phyloP scores from a whole-genome alignment of 2,113 vertebrate species.

The Xyliphius kryptos region DNA sequence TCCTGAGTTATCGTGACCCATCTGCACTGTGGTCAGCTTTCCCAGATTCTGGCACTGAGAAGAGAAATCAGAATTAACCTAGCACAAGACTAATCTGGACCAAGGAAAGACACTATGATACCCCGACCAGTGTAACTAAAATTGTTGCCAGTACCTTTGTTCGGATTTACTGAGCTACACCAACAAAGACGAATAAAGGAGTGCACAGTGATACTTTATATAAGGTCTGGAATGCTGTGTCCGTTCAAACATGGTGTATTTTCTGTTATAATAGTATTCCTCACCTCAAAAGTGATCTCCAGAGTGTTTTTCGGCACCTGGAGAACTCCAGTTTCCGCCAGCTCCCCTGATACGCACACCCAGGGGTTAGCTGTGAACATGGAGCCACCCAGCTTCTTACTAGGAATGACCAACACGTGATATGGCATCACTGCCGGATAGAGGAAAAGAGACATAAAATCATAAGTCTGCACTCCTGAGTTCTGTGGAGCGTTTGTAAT shows the following conservation, averaged over 20 bases:
- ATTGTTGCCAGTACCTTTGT: too few species aligned
- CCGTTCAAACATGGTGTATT: too few species aligned
- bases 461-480: too few species aligned
- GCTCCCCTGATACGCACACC: constrained; percentile 94
- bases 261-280: constrained; percentile 31
- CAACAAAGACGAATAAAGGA: too few species aligned
- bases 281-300: constrained; percentile 96
- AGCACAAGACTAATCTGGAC: too few species aligned
- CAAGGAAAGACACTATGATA: too few species aligned
- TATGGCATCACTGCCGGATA: constrained; percentile 88
- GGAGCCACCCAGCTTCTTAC: constrained; percentile 94
- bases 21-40: constrained; percentile 94
- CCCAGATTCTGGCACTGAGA: constrained; percentile 91
- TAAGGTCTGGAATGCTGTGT: too few species aligned
- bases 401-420: constrained; percentile 87
- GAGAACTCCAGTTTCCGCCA: constrained; percentile 89
- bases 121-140: too few species aligned
- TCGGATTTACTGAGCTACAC: too few species aligned
- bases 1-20: constrained; percentile 96
- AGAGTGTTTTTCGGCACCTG: constrained; percentile 88
- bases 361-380: constrained; percentile 98
- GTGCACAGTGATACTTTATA: too few species aligned
- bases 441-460: not conserved
- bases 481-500: not conserved
- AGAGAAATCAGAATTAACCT: constrained; percentile 27